phyloP scores from a whole-genome alignment of 2,888 invertebrate genomes.

The Lasioglossum vierecki region DNA sequence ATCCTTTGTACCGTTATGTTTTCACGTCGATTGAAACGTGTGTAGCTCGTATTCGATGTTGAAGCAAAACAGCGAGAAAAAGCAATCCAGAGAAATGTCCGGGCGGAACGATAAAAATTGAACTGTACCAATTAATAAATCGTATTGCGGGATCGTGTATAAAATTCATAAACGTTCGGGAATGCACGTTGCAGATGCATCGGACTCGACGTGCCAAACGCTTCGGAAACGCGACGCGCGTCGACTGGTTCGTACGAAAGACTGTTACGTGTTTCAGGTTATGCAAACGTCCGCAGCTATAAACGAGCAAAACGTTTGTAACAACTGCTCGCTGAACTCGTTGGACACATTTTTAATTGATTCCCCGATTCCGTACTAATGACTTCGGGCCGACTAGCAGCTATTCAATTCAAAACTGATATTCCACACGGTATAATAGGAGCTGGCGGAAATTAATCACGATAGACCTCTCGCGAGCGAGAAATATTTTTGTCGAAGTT shows the following conservation, averaged over 20 bases:
- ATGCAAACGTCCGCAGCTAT: constrained; percentile 26
- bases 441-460: not conserved
- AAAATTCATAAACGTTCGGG: not conserved
- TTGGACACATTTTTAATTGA: constrained; percentile 11
- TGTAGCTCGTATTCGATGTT: not conserved
- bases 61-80: not conserved
- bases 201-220: not conserved
- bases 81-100: not conserved
- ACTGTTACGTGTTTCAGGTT: constrained; percentile 8
- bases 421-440: not conserved
- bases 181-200: not conserved
- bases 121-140: constrained; percentile 19
- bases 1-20: not conserved
- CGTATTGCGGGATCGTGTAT: not conserved
- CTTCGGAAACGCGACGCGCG: not conserved
- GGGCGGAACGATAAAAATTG: not conserved
- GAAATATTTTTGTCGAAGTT: not conserved
- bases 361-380: constrained; percentile 8
- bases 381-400: not conserved
- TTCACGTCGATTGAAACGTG: not conserved
- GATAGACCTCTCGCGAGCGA: not conserved
- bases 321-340: not conserved
- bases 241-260: not conserved
- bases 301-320: not conserved
- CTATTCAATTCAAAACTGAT: not conserved